Base-by-base conservation (phyloP, 30 jellyfish, hydroid and myxozoan species). In the Nemopilema nomurai region DNA sequence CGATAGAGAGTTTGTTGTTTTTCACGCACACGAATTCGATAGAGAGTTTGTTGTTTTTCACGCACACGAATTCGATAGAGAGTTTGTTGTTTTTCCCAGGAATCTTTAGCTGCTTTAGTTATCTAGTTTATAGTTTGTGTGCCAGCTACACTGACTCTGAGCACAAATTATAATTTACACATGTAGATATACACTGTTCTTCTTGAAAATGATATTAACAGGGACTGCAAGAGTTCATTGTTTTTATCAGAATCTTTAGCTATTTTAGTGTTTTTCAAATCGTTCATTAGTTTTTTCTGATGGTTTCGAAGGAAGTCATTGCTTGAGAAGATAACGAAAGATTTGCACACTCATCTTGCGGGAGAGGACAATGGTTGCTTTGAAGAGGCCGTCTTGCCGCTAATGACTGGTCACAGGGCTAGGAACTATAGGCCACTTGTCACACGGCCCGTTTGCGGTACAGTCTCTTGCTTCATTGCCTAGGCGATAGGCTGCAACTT, bases 391-490 rank as follows among this genome's bases (percentile, higher is more conserved):
- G 18, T 83, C 1, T 52, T 71, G 22, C 92, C 86, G 7, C 71
- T 83, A 49, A 83, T 83, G 86, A 67, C 92, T 16, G 92, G 92
- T 0, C 92, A 71, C 33, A 52, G 92, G 62, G 52, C 27, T 8
- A 87, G 53, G 49, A 87, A 71, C 53, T 78, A 87, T 24, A 71
- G 49, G 31, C 74, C 90, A 0, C 63, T 87, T 62, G 18, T 87
- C 62, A 28, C 70, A 26, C 69, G 96, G 22, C 96, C 90, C 6
- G 96, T 87, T 67, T 87, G 96, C 53, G 96, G 92, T 84, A 62
- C 8, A 81, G 4, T n/a, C n/a, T 70, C 16, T 3, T 49, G 6
- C 13, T 6, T 70, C 32, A n/a, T n/a, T n/a, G n/a, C n/a, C 13
- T 41, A 6, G 57, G 57, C 57, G 13, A 41, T 41, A 3, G 57